Evolutionary conservation across 2,113 vertebrate genomes (phyloP), one percentile per base, ranked within the genome.

Genomic region (Butorides virescens): DNA sequence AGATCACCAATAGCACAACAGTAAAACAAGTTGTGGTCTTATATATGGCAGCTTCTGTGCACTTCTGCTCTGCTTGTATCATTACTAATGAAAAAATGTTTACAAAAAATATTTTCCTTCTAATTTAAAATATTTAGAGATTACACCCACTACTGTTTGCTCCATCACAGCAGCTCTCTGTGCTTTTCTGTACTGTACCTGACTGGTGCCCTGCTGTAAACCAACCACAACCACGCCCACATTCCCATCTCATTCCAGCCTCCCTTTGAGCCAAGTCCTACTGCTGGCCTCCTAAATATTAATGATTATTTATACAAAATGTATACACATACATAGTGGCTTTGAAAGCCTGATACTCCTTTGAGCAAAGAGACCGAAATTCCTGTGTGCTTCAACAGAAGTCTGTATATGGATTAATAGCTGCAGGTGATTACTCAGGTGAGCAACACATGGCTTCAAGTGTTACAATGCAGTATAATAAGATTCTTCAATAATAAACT

Each of bases 31-130:
- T 13, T 82, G 47, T 34, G 13, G 29, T 70, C 39, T 20, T 39
- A 18, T 0, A 0, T 37, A 30, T 10, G 25, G 58, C 17, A 83
- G 39, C 27, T 62, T 67, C n/a, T 65, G 23, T 36, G 39, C 7
- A 32, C 32, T 67, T 71, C 47, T 42, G 14, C 37, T 68, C 49
- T 82, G 39, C 32, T 10, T 12, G 4, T 10, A 59, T 34, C 15
- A 22, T 50, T 75, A 58, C 13, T 47, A 52, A 59, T 30, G 23
- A 62, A 82, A 26, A 82, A 44, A 3, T 18, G 5, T n/a, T 79
- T 72, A 55, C 9, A n/a, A 56, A 73, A 68, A 37, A 7, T 44
- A 25, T 29, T 50, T 84, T 50, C 80, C 85, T 8, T 50, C 36
- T 17, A 9, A 27, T 67, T 77, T 80, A 26, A 89, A 88, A 15